phyloP scores from a whole-genome alignment of 2,888 invertebrate species.

The Galerucella nymphaeae region DNA sequence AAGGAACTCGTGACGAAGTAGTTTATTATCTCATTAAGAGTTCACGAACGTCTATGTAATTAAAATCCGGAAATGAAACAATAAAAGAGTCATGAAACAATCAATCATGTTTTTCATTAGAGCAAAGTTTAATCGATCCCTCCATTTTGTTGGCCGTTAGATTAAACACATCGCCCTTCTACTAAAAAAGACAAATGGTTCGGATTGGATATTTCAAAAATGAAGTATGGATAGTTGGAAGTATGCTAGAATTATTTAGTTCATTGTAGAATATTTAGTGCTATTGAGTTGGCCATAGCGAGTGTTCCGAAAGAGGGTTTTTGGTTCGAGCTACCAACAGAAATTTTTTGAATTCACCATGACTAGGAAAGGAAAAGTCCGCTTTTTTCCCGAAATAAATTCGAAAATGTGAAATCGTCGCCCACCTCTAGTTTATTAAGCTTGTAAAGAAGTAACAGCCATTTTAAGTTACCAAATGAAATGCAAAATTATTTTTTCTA shows the following conservation, averaged over 20 bases:
- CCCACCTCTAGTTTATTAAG: too few relatives aligned
- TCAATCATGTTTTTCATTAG: slow-evolving; percentile 44
- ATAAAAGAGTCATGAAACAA: slow-evolving; percentile 39
- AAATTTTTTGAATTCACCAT: too few relatives aligned
- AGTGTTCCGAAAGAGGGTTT: too few relatives aligned
- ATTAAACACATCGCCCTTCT: slow-evolving; percentile 9
- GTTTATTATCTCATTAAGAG: slow-evolving; percentile 31
- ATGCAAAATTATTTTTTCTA: too few relatives aligned
- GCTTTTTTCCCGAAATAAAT: too few relatives aligned
- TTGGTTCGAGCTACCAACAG: too few relatives aligned
- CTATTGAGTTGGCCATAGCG: too few relatives aligned
- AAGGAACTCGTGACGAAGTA: slow-evolving; percentile 27
- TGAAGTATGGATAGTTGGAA: neutral
- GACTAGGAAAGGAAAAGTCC: too few relatives aligned
- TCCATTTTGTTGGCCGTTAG: slow-evolving; percentile 10
- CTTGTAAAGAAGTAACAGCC: too few relatives aligned
- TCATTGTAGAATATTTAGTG: too few relatives aligned
- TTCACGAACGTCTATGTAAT: slow-evolving; percentile 37
- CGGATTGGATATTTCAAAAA: neutral
- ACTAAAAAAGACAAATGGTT: neutral
- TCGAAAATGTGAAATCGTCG: too few relatives aligned
- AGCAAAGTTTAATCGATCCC: slow-evolving; percentile 21
- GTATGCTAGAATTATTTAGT: neutral
- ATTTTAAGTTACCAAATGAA: too few relatives aligned
- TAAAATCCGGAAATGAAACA: slow-evolving; percentile 42